phyloP scores from a whole-genome alignment of 2,113 vertebrate genomes.

The Lagenorhynchus albirostris region DNA sequence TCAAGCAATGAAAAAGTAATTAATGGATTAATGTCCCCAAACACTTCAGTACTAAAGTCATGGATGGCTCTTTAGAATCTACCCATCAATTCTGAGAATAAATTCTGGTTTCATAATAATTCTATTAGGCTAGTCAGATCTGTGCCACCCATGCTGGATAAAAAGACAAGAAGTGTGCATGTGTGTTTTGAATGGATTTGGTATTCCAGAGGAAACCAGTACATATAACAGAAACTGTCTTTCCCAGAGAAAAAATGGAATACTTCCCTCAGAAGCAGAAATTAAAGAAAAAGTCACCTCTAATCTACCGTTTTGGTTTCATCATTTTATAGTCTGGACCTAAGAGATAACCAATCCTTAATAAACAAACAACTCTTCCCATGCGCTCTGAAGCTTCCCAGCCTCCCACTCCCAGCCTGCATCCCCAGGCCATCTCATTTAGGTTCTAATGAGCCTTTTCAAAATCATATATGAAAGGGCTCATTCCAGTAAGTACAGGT shows the following conservation, averaged over 20 bases:
- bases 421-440: neutral
- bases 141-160: neutral
- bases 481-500: neutral
- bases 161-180: neutral
- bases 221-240: neutral
- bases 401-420: neutral
- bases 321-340: neutral
- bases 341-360: neutral
- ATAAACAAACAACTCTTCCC: neutral
- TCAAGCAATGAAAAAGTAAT: slow-evolving; percentile 12
- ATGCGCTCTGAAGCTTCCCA: neutral
- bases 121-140: neutral
- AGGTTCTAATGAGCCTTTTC: neutral
- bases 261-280: neutral
- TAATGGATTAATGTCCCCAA: neutral
- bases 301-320: neutral
- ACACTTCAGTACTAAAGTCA: neutral
- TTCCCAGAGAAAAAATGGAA: neutral
- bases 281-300: slow-evolving; percentile 3
- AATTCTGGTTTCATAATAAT: slow-evolving; percentile 10
- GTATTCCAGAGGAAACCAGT: neutral
- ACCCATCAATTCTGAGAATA: neutral
- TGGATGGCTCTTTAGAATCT: neutral
- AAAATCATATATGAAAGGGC: neutral
- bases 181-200: neutral